Base-by-base conservation (phyloP, 2,888 invertebrate genomes). In the Dryomyza anilis region DNA sequence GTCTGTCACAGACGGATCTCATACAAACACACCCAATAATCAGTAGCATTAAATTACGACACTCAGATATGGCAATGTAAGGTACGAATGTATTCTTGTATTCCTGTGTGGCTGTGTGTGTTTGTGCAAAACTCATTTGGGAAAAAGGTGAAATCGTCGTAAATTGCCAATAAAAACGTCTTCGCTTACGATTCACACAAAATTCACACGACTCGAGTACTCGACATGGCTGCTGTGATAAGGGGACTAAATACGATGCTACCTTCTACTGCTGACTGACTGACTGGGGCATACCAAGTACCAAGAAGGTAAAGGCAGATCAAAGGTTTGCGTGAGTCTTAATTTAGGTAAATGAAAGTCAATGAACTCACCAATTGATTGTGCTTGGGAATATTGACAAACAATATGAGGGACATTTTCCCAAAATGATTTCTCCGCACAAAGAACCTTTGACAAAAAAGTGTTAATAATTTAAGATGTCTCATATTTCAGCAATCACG, bases 81-180 rank as follows among this genome's bases (percentile, higher is more conserved):
- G 23, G 23, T 10, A 10, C 23, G 48, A 50, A 6, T 16, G 43
- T 45, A 19, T 21, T 12, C 10, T 23, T 8, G 36, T 10, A 30
- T 36, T 1, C 7, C 10, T 23, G 30, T 23, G 48, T 43, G 55
- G 43, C 39, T n/a, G 30, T 50, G 45, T 53, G 52, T 39, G 12
- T 58, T n/a, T 48, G 65, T 66, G 68, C 62, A 66, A 67, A 67
- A 66, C 64, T 68, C 66, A 69, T 69, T 70, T 69, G 68, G 69
- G 59, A 69, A 46, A 68, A 67, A 70, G 67, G 65, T 67, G 67
- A 65, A 68, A 70, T 68, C 65, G 63, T 63, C 63, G 67, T 67
- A 68, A 68, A 69, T 66, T 68, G 67, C 53, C 67, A 66, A 70
- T 67, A 67, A 67, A 69, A 67, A 67, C 67, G 63, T 60, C 60